phyloP scores from a whole-genome alignment of 2,888 invertebrate genomes.

The Mesorhabditis belari region DNA sequence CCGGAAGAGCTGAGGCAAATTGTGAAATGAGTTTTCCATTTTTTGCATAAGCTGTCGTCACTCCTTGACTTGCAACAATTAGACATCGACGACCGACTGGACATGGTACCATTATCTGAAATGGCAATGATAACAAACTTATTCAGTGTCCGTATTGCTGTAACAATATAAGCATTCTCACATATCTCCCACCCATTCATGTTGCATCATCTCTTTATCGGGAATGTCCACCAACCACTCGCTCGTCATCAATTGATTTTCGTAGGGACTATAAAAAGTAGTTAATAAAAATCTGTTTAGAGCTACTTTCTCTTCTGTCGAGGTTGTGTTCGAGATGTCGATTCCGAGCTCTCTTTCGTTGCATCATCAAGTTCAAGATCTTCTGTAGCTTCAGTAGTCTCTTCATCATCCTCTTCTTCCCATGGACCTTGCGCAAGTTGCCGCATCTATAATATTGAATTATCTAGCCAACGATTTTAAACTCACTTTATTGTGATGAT shows the following conservation, averaged over 20 bases:
- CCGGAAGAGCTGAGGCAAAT: constrained; percentile 69
- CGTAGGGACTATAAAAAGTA: too few species aligned
- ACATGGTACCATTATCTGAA: constrained; percentile 62
- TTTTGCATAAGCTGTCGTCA: constrained; percentile 57
- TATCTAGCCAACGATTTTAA: not conserved
- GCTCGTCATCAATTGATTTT: constrained; percentile 69
- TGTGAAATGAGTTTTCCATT: constrained; percentile 52
- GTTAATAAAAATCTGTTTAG: too few species aligned
- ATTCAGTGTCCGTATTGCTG: too few species aligned
- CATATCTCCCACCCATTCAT: constrained; percentile 54
- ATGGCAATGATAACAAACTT: too few species aligned
- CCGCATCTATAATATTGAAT: not conserved
- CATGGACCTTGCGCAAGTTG: too few species aligned
- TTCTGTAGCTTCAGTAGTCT: not conserved
- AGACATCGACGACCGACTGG: constrained; percentile 77
- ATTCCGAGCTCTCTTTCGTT: not conserved
- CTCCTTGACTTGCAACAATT: constrained; percentile 71
- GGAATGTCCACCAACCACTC: constrained; percentile 89
- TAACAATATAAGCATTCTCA: not conserved
- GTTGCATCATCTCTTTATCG: constrained; percentile 54
- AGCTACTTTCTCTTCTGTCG: too few species aligned
- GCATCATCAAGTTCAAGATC: not conserved
- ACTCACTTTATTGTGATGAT: not conserved
- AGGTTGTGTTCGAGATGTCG: not conserved
- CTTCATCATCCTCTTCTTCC: too few species aligned